Percentiles rank a stretch among this genome's conserved stretches.
These are phyloP conservation scores for Temnothorax rugatulus DNA, from an alignment of 2,888 invertebrate genomes.

Conservation along the genomic window DNA sequence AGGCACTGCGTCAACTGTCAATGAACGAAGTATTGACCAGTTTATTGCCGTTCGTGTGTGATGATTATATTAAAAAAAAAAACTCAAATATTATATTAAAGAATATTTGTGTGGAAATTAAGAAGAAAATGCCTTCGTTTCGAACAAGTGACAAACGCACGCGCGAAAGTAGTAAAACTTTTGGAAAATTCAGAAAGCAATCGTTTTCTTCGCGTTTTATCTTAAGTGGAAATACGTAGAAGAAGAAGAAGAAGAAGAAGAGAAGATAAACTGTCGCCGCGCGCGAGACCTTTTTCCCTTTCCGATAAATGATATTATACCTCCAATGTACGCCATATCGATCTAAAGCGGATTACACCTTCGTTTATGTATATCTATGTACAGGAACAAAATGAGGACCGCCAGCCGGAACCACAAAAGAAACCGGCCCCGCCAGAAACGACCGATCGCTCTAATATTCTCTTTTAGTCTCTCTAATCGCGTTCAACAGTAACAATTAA, in stretches of 20 bases:
- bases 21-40: background rate
- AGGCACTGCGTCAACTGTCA: background rate
- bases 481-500: constrained; percentile 58
- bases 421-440: constrained; percentile 50
- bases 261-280: constrained; percentile 43
- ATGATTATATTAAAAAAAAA: background rate
- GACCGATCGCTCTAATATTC: constrained; percentile 6
- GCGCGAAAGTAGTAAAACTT: constrained; percentile 47
- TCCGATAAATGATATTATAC: constrained; percentile 38
- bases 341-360: constrained; percentile 69
- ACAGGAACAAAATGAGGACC: constrained; percentile 70
- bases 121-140: constrained; percentile 38
- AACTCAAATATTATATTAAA: background rate
- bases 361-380: constrained; percentile 73
- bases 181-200: constrained; percentile 47
- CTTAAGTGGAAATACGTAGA: constrained; percentile 42
- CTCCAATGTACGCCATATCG: constrained; percentile 39
- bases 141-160: constrained; percentile 20
- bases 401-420: constrained; percentile 50
- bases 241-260: constrained; percentile 24
- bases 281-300: constrained; percentile 16
- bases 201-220: constrained; percentile 5
- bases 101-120: background rate
- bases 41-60: background rate
- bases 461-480: constrained; percentile 39